Evolutionary conservation across 92 coral and sea anemone species (phyloP), one percentile per base, ranked within the genome.

Genomic region (Porites evermanni): DNA sequence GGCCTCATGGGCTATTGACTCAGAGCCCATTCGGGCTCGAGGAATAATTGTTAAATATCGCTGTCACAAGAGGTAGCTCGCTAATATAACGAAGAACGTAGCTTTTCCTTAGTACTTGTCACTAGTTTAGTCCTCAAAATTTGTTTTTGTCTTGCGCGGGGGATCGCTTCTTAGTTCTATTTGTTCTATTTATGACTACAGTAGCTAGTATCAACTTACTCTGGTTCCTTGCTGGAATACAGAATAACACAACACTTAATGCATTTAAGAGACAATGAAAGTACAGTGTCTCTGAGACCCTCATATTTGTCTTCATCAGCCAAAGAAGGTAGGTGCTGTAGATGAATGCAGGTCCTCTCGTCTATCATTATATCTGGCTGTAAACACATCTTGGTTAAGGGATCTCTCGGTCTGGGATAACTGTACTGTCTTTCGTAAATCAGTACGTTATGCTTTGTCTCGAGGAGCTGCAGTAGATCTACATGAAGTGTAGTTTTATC

Each of bases 351-450:
- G 10, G 97, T 89, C 69, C 95, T 90, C 77, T 96, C 96, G 73
- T 96, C 99, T 58, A 97, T 81, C 92, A 95, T 74, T 59, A 97
- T 84, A 61, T 97, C 95, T 10, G 99, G 97, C 86, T 97, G 99
- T 54, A 90, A 86, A 76, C 86, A 86, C 97, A 90, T 90, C 84
- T 95, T 95, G 67, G 81, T 90, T 12, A 90, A 71, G 53, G 76
- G 72, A 53, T 64, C 81, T 32, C 21, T 78, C 52, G 84, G 51
- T 65, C 18, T 56, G 44, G 85, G 72, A 50, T 67, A 65, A 67
- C 67, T 77, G 80, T 90, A 92, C 38, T 94, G 97, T 84, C 99
- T 88, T 83, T 97, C 99, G 82, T 95, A 91, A 70, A 97, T 95
- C 73, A 93, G 85, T 32, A 97, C 91, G 58, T 86, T 93, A 81